Base-by-base conservation (phyloP, 2,113 vertebrate genomes). In the Equus quagga region DNA sequence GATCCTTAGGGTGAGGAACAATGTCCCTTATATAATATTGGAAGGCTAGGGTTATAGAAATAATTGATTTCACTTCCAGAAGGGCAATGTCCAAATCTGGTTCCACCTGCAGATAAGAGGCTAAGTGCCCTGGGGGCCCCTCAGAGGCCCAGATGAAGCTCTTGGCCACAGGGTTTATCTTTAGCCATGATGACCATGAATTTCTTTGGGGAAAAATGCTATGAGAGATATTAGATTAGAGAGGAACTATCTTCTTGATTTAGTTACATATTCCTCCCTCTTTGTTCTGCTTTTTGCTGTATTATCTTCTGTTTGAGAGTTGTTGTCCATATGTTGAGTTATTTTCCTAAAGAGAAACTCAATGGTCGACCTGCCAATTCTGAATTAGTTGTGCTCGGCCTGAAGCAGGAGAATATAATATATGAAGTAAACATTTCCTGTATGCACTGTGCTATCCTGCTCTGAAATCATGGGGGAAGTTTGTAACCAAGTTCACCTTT, bases 191-290 rank as follows among this genome's bases (percentile, higher is more conserved):
- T 60, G 85, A 69, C 64, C 33, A 3, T 31, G 54, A 31, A 58
- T 92, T 96, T 83, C 80, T 73, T 75, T 26, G 75, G 65, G 58
- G 26, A 88, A 70, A 95, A 62, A 54, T 44, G 17, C 36, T 75
- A 8, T 49, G 31, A 73, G 18, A 23, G 64, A 41, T 46, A 54
- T 51, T 67, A 67, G 85, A 36, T n/a, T 36, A 44, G 54, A 84
- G 70, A 67, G 14, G 64, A 79, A 65, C 33, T 54, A 54, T 46
- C 88, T 60, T 75, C 24, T 78, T 78, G 49, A 72, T 4, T 89
- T 69, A 24, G 46, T 80, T 87, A 72, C 18, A 4, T 41, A n/a
- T 70, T 79, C 41, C 28, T 85, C 51, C 41, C 49, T 76, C 72
- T 92, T 33, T 64, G 36, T 49, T 28, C 41, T 62, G 36, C 4